Conservation (phyloP, 2,888 invertebrate species). For the Seira musarum region DNA sequence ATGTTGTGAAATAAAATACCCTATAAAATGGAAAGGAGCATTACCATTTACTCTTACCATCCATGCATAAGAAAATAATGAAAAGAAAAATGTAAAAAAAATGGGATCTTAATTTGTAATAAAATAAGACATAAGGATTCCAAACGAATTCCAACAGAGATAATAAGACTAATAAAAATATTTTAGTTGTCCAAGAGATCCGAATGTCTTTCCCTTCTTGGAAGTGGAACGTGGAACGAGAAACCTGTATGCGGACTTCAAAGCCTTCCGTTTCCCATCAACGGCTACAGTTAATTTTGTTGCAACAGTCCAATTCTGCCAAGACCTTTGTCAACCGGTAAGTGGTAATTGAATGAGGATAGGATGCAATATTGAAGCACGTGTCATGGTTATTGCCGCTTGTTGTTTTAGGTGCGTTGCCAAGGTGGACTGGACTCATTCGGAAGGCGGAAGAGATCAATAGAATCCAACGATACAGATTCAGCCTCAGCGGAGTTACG, state of each 20-base stretch:
- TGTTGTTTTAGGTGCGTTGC: constrained; percentile 71
- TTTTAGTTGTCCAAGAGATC: constrained; percentile 73
- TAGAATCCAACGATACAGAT: constrained; percentile 63
- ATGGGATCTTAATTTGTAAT: no score
- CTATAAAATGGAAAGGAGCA: no score
- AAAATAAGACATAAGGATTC: no score
- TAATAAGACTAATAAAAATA: no score
- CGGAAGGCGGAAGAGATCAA: constrained; percentile 70
- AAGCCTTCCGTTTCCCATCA: constrained; percentile 74
- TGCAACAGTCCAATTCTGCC: constrained; percentile 74
- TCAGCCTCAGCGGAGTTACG: constrained; percentile 49
- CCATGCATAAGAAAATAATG: no score
- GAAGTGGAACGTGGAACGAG: constrained; percentile 72
- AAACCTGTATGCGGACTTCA: constrained; percentile 73
- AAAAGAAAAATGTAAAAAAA: no score
- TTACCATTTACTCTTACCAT: no score
- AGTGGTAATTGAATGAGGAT: constrained; percentile 50
- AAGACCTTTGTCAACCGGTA: constrained; percentile 73
- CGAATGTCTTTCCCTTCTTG: constrained; percentile 73
- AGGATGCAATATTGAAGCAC: no score
- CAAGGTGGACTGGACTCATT: constrained; percentile 71
- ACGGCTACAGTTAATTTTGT: constrained; percentile 74
- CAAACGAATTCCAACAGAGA: no score
- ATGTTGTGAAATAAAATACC: no score
- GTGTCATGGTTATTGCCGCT: no score